A percentile compares a stretch with the other conserved stretches of the same genome.
phyloP scores from a whole-genome alignment of 1,140 invertebrate genomes.

The Ceratina australensis region DNA sequence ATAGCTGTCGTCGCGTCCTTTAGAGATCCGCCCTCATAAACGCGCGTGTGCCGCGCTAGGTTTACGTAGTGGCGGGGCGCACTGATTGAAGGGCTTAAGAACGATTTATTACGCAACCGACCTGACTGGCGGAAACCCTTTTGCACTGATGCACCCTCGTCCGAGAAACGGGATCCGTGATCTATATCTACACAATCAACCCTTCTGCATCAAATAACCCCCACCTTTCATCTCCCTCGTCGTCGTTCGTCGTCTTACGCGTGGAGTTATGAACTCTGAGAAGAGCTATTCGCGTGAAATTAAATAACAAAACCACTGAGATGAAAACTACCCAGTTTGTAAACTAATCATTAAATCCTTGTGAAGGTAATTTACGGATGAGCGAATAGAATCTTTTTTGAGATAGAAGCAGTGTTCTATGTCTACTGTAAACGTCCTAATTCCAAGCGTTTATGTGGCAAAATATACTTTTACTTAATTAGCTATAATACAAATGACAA shows the following conservation, averaged over 20 bases:
- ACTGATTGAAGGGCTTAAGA: slow-evolving; percentile 5
- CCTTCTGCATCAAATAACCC: slow-evolving; percentile 40
- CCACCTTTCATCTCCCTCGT: neutral
- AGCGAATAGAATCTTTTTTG: neutral
- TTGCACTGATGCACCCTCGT: neutral
- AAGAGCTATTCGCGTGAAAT: neutral
- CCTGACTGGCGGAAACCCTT: slow-evolving; percentile 18
- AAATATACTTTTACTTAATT: too few species aligned
- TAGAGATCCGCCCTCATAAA: slow-evolving; percentile 16
- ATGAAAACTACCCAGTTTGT: slow-evolving; percentile 19
- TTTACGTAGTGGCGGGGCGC: neutral
- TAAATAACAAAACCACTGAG: neutral
- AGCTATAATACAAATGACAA: too few species aligned
- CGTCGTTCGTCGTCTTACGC: neutral
- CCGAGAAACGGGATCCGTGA: slow-evolving; percentile 10
- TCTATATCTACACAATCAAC: slow-evolving; percentile 4
- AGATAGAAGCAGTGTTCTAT: neutral
- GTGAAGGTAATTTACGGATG: neutral
- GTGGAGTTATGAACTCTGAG: neutral
- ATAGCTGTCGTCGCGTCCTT: slow-evolving; percentile 5
- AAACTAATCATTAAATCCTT: slow-evolving; percentile 1
- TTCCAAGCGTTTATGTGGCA: neutral
- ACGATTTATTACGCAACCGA: slow-evolving; percentile 39
- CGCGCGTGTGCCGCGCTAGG: neutral
- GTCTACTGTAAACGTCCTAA: too few species aligned